Percentiles rank a stretch among this genome's conserved stretches.
phyloP scores from a whole-genome alignment of 2,888 invertebrate genomes.

The Stenotaenia linearis region DNA sequence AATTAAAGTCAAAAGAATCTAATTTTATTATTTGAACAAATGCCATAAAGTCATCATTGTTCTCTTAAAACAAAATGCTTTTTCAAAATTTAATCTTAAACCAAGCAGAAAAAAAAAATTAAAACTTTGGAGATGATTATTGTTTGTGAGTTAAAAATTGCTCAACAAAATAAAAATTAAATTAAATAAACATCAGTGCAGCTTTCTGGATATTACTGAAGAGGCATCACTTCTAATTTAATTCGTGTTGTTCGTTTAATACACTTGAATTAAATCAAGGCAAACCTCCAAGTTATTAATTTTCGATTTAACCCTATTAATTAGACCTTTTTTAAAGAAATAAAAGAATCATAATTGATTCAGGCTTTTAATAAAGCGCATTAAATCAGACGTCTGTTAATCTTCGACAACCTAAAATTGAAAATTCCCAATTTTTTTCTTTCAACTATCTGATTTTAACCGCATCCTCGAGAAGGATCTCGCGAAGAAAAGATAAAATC shows the following conservation, averaged over 20 bases:
- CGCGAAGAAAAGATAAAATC: neutral
- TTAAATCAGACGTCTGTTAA: neutral
- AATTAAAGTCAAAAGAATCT: too few relatives aligned
- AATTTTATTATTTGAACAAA: too few relatives aligned
- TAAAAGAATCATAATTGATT: too few relatives aligned
- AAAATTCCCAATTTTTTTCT: neutral
- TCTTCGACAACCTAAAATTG: neutral
- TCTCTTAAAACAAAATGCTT: neutral
- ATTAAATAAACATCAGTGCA: neutral
- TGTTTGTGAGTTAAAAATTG: too few relatives aligned
- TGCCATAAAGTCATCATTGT: neutral
- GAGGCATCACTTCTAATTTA: too few relatives aligned
- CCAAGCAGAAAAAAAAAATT: neutral
- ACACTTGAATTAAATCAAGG: neutral
- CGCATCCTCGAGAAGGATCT: neutral
- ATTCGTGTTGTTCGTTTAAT: neutral
- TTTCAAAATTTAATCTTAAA: neutral
- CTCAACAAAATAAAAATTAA: too few relatives aligned
- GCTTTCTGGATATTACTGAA: too few relatives aligned
- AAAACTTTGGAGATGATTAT: too few relatives aligned
- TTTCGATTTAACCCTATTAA: neutral
- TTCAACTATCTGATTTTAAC: neutral
- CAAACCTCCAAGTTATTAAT: neutral
- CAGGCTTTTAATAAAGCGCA: neutral
- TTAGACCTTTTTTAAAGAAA: neutral